A percentile compares a stretch with the other conserved stretches of the same genome.
These are phyloP conservation scores for Antheraea mylitta DNA, from an alignment of 1,140 invertebrate species.

Conservation along the genomic window DNA sequence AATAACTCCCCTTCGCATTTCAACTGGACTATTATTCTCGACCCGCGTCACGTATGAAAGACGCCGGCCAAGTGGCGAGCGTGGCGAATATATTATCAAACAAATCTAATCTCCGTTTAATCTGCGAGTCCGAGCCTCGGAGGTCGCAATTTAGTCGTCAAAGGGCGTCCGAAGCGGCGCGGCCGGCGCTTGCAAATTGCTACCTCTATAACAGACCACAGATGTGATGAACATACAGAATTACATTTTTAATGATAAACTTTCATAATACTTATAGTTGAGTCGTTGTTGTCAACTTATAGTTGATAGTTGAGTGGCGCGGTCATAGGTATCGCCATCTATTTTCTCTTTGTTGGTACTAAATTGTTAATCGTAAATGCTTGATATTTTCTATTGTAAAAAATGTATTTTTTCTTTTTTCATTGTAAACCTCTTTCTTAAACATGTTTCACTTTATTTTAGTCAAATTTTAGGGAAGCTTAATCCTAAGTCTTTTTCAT, in stretches of 20 bases:
- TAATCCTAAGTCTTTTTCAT: too few species aligned
- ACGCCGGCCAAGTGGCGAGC: conserved; percentile 3
- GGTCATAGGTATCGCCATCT: too few species aligned
- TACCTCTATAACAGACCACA: conserved; percentile 21
- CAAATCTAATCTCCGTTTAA: conserved; percentile 32
- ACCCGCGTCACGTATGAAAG: conserved; percentile 3
- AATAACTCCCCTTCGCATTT: not conserved
- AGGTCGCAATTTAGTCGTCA: conserved; percentile 31
- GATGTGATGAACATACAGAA: conserved; percentile 5
- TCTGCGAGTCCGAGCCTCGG: conserved; percentile 24
- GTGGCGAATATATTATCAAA: conserved; percentile 20
- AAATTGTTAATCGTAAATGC: too few species aligned
- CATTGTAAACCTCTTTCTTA: too few species aligned
- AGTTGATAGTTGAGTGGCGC: too few species aligned
- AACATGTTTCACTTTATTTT: too few species aligned
- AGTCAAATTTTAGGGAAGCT: too few species aligned
- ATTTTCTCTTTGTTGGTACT: too few species aligned
- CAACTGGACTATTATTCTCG: not conserved
- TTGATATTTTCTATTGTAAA: too few species aligned
- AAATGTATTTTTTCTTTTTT: too few species aligned
- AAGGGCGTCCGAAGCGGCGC: conserved; percentile 22
- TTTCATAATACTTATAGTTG: not conserved
- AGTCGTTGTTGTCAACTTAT: too few species aligned
- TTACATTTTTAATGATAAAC: conserved; percentile 2
- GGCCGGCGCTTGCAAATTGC: conserved; percentile 29